Evolutionary conservation across 2,888 invertebrate genomes (phyloP).

Genomic region (Torymus aiolomorphi): DNA sequence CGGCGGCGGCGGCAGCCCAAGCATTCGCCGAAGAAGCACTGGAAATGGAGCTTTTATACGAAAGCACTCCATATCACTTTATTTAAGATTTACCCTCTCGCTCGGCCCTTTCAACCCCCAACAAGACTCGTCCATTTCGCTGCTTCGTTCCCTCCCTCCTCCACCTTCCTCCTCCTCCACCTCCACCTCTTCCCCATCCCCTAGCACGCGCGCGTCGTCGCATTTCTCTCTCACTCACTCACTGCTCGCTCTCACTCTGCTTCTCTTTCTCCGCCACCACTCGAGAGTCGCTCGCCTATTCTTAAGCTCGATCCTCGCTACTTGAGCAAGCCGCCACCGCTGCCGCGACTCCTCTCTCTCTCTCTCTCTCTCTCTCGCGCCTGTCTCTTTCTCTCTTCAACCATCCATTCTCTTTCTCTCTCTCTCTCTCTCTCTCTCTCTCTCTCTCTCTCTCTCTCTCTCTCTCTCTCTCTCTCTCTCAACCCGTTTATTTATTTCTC

Average conservation of each 20-base stretch:
- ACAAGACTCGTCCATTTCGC: constrained; percentile 76
- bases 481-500: constrained; percentile 56
- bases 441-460: constrained; percentile 13
- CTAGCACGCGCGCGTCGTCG: constrained; percentile 35
- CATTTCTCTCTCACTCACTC: constrained; percentile 41
- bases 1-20: neutral
- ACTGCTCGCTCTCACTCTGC: constrained; percentile 48
- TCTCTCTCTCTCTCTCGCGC: constrained; percentile 7
- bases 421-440: constrained; percentile 1
- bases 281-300: constrained; percentile 65
- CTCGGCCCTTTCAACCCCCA: constrained; percentile 75
- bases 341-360: constrained; percentile 46
- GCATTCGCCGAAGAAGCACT: constrained; percentile 67
- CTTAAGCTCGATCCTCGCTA: constrained; percentile 69
- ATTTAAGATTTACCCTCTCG: constrained; percentile 76
- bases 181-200: constrained; percentile 48
- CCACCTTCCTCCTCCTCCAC: constrained; percentile 45
- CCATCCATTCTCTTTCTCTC: no score
- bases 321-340: constrained; percentile 58
- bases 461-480: constrained; percentile 30
- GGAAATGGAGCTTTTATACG: constrained; percentile 75
- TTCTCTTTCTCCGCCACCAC: constrained; percentile 54
- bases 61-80: constrained; percentile 76
- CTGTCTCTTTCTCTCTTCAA: constrained; percentile 6
- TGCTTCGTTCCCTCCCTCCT: constrained; percentile 63